A percentile compares a stretch with the other conserved stretches of the same genome.
Evolutionary conservation across 2,113 vertebrate genomes (phyloP).

Genomic region (Henicopernis longicauda): DNA sequence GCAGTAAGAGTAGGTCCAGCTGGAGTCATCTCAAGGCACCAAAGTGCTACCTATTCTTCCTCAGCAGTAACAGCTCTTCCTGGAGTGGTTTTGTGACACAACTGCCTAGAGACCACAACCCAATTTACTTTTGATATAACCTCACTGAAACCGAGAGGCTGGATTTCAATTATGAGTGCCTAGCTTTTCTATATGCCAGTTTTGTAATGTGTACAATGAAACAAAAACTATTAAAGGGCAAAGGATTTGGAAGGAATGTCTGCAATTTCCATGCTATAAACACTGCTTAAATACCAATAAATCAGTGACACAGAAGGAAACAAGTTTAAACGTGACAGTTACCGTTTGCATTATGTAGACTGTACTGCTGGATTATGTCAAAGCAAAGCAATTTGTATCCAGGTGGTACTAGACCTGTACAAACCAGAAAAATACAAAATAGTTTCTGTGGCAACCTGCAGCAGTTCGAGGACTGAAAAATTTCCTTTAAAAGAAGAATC

Average conservation of each 20-base stretch:
- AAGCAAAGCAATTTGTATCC: neutral
- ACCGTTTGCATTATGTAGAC: neutral
- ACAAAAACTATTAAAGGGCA: neutral
- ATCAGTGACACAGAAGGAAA: neutral
- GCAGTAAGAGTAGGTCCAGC: neutral
- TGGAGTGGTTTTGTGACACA: neutral
- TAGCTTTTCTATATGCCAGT: neutral
- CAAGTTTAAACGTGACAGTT: neutral
- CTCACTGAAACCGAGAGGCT: neutral
- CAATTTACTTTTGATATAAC: neutral
- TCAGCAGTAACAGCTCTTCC: neutral
- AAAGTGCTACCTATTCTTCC: neutral
- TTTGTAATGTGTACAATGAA: neutral
- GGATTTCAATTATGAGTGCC: neutral
- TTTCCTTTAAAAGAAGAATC: neutral
- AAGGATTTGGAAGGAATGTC: neutral
- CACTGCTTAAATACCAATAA: neutral
- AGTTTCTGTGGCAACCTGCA: neutral
- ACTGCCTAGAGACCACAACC: neutral
- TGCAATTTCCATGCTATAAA: neutral
- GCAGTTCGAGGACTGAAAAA: neutral
- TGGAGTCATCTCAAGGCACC: neutral
- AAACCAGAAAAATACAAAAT: neutral
- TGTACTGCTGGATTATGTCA: neutral
- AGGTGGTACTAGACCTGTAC: neutral